Evolutionary conservation across 2,888 invertebrate species (phyloP).

Genomic region (Tenthredo livida): DNA sequence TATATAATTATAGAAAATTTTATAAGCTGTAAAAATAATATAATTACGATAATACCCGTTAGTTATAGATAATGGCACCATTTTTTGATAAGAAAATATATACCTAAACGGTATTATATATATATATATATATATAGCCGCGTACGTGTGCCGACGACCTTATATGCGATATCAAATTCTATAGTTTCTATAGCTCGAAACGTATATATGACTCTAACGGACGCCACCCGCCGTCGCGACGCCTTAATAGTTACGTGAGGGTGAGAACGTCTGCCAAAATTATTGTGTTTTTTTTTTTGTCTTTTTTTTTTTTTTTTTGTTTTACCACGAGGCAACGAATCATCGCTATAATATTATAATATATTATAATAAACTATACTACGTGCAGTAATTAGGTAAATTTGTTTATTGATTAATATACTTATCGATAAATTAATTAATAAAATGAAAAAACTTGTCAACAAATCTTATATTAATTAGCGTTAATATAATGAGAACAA

Average conservation of each 20-base stretch:
- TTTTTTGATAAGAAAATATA: neutral
- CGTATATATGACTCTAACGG: neutral
- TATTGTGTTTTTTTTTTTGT: too few relatives aligned
- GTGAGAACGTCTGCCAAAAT: neutral
- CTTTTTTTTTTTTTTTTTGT: neutral
- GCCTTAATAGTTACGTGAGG: conserved; percentile 20
- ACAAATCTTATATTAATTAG: too few relatives aligned
- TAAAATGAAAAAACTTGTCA: neutral
- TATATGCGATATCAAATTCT: too few relatives aligned
- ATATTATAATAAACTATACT: neutral
- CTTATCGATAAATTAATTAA: too few relatives aligned
- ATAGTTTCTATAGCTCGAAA: neutral
- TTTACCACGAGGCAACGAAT: neutral
- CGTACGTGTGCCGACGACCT: neutral
- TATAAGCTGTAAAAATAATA: neutral
- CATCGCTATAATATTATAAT: neutral
- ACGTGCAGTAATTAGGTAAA: neutral
- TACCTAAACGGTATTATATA: neutral
- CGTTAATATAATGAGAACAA: too few relatives aligned
- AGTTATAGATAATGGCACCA: neutral
- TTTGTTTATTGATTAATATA: too few relatives aligned
- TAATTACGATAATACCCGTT: conserved; percentile 32
- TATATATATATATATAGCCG: neutral
- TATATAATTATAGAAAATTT: neutral
- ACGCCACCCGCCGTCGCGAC: conserved; percentile 34